phyloP scores from a whole-genome alignment of 2,797 vertebrate genomes.

The Pitangus sulphuratus region DNA sequence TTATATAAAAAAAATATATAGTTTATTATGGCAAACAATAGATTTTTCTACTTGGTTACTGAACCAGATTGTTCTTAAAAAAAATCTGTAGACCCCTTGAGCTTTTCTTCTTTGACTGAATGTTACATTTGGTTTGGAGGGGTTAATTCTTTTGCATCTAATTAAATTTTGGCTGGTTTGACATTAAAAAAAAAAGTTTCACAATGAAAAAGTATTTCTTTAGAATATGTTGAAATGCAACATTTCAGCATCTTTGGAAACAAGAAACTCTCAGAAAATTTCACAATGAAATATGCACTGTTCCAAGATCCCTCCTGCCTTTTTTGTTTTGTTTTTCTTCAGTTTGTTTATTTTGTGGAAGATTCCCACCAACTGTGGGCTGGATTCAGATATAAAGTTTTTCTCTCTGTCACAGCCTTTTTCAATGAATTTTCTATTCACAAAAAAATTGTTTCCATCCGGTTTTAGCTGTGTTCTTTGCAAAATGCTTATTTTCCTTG shows the following conservation, averaged over 20 bases:
- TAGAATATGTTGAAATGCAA: slow-evolving; percentile 53
- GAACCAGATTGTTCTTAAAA: neutral
- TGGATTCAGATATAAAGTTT: slow-evolving; percentile 18
- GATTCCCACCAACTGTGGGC: slow-evolving; percentile 1
- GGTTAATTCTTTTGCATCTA: slow-evolving; percentile 16
- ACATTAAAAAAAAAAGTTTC: neutral
- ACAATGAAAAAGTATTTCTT: slow-evolving; percentile 11
- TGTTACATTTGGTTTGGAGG: neutral
- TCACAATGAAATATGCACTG: slow-evolving; percentile 42
- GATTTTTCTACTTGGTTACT: neutral
- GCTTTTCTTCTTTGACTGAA: neutral
- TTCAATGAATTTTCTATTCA: slow-evolving; percentile 58
- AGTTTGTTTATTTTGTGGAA: slow-evolving; percentile 37
- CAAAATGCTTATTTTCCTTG: neutral
- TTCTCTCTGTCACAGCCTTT: neutral
- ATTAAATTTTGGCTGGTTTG: slow-evolving; percentile 14
- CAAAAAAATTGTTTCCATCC: neutral
- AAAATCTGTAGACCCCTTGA: neutral
- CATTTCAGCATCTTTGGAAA: slow-evolving; percentile 44
- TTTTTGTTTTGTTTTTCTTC: slow-evolving; percentile 36
- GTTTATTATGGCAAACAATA: neutral
- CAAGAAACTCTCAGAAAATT: slow-evolving; percentile 48
- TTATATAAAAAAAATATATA: neutral
- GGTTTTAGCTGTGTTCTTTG: neutral
- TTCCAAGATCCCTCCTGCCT: slow-evolving; percentile 37